Conservation (phyloP, 1,140 invertebrate genomes). For the Dolichoris vasculosae region DNA sequence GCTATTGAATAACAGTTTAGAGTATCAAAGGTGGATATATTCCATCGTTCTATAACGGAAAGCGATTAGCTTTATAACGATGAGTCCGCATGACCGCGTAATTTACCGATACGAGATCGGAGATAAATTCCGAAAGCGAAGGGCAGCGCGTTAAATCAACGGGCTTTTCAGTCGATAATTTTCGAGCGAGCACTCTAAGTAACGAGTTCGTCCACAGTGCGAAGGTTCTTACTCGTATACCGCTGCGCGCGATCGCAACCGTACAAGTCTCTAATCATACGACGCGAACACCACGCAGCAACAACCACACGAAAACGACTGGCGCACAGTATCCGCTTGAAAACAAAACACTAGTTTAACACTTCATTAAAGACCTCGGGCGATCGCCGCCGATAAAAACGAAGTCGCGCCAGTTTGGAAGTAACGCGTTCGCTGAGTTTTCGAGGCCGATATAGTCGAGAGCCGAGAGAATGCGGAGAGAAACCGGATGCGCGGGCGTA, state of each 20-base stretch:
- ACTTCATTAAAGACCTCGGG: conserved; percentile 37
- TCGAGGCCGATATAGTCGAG: conserved; percentile 28
- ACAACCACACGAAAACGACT: neutral
- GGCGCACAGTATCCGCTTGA: neutral
- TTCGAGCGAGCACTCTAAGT: neutral
- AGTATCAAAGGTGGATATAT: neutral
- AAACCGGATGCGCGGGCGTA: no score
- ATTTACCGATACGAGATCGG: conserved; percentile 9
- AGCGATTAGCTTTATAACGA: neutral
- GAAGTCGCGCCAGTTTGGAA: neutral
- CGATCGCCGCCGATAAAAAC: neutral
- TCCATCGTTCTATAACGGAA: no score
- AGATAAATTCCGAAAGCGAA: neutral
- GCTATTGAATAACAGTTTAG: neutral
- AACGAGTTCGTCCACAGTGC: neutral
- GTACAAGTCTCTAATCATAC: neutral
- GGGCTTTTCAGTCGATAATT: neutral
- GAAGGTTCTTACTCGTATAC: neutral
- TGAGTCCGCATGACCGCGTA: neutral
- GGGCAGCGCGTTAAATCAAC: neutral
- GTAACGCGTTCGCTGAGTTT: neutral
- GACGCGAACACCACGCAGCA: neutral
- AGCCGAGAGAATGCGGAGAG: no score
- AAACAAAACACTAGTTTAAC: conserved; percentile 16
- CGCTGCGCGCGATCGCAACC: neutral